phyloP scores from a whole-genome alignment of 2,113 vertebrate species.

The Grantiella picta region DNA sequence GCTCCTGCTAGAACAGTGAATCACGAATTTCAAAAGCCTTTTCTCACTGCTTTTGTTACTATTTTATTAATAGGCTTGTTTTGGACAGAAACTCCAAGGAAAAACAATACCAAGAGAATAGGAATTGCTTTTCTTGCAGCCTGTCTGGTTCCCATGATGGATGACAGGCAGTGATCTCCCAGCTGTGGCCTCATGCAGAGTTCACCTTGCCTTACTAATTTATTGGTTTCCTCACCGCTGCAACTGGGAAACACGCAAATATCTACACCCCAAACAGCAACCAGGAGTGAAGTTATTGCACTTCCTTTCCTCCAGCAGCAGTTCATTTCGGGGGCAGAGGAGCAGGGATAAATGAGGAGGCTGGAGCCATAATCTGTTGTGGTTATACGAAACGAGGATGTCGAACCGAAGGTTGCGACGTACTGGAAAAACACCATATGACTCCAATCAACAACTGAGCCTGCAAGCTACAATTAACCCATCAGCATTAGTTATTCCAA shows the following conservation, averaged over 20 bases:
- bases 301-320: background rate
- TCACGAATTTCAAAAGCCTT: background rate
- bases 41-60: background rate
- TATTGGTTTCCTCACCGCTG: background rate
- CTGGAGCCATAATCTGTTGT: background rate
- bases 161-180: background rate
- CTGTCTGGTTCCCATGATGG: background rate
- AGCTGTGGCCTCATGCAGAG: background rate
- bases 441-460: conserved; percentile 47
- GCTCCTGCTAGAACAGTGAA: background rate
- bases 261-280: background rate
- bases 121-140: background rate
- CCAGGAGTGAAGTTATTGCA: background rate
- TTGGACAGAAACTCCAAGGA: background rate
- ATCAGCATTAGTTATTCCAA: conserved; percentile 39
- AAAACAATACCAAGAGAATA: background rate
- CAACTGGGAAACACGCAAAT: background rate
- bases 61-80: background rate
- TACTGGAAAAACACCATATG: conserved; percentile 48
- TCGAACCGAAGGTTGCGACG: conserved; percentile 17
- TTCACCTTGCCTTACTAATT: background rate
- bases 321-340: conserved; percentile 11
- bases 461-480: conserved; percentile 61
- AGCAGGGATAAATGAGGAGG: background rate
- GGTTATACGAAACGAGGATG: background rate